phyloP scores from a whole-genome alignment of 2,113 vertebrate genomes.

The Galemys pyrenaicus region DNA sequence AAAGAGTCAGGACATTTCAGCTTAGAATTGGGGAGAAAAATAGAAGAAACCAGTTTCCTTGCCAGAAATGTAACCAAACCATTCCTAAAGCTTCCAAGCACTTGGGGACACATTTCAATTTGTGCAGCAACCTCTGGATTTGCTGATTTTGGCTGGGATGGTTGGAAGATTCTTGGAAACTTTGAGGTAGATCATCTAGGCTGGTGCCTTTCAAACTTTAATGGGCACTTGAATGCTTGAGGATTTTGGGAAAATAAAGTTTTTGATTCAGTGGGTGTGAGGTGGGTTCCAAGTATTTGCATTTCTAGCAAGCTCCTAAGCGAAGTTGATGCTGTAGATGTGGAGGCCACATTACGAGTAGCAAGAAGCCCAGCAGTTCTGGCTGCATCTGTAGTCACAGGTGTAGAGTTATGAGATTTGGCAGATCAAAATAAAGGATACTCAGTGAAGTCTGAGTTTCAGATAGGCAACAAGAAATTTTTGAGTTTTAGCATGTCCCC shows the following conservation, averaged over 20 bases:
- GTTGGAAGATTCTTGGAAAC: constrained; percentile 22
- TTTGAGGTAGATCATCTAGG: constrained; percentile 20
- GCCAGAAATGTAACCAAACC: neutral
- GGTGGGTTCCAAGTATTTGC: neutral
- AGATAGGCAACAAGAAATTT: neutral
- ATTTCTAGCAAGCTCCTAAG: neutral
- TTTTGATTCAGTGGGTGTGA: neutral
- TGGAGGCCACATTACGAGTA: neutral
- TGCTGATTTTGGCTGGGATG: constrained; percentile 15
- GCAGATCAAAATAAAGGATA: neutral
- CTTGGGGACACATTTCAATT: constrained; percentile 33
- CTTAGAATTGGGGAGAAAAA: neutral
- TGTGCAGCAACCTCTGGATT: neutral
- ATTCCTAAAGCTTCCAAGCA: constrained; percentile 11
- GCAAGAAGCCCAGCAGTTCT: neutral
- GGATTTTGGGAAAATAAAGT: constrained; percentile 40
- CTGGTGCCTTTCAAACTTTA: neutral
- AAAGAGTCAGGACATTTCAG: neutral
- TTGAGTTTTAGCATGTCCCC: neutral
- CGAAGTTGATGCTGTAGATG: neutral
- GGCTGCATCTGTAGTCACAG: neutral
- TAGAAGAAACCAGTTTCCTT: neutral
- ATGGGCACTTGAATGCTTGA: neutral
- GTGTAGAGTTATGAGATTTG: neutral
- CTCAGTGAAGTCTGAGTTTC: neutral